Conservation (phyloP, 2,797 vertebrate species). For the Lagorchestes hirsutus region DNA sequence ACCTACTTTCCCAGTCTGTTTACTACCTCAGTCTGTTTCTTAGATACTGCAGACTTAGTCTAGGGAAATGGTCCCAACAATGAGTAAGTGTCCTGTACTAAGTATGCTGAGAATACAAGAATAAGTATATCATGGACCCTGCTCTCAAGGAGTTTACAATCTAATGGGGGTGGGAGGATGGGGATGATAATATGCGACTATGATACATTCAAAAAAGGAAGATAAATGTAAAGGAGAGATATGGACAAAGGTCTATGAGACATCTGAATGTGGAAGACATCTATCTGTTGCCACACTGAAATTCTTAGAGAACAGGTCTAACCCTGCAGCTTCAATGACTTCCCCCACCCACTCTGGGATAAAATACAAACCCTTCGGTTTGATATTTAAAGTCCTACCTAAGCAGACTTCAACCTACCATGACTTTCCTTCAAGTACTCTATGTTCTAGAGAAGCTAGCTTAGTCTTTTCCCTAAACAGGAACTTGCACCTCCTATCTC, state of each 20-base stretch:
- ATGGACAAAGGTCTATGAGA: background rate
- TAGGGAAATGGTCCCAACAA: background rate
- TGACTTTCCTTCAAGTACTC: background rate
- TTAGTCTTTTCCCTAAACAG: background rate
- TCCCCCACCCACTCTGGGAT: background rate
- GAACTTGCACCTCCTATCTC: background rate
- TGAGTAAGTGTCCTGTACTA: background rate
- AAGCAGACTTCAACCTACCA: background rate
- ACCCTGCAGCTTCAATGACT: background rate
- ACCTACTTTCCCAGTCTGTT: background rate
- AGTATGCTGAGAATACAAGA: background rate
- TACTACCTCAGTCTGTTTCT: background rate
- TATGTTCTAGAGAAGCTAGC: background rate
- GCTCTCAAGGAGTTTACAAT: background rate
- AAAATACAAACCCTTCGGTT: background rate
- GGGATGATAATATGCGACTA: background rate
- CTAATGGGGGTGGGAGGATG: background rate
- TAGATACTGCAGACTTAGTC: background rate
- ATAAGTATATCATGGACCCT: background rate
- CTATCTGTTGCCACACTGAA: background rate
- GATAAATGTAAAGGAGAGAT: background rate
- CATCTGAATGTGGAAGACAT: background rate
- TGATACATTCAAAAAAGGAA: background rate
- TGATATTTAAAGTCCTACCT: background rate
- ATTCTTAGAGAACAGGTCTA: background rate